These are phyloP conservation scores for Phalacrocorax brasilianus DNA, from an alignment of 2,113 vertebrate species.

Conservation along the genomic window DNA sequence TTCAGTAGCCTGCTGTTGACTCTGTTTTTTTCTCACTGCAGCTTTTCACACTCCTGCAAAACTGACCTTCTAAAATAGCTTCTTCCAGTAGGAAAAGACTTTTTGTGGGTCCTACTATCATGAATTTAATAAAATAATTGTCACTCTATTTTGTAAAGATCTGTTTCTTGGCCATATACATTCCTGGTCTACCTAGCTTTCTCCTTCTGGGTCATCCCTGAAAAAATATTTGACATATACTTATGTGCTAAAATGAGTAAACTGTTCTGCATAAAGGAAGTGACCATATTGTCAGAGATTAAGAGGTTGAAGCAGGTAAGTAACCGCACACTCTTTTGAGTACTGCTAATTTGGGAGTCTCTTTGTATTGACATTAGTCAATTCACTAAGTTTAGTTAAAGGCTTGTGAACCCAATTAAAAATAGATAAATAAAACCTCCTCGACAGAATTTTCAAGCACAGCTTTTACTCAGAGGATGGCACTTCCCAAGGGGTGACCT, in stretches of 20 bases:
- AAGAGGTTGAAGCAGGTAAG: neutral
- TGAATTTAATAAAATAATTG: neutral
- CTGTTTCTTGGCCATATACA: neutral
- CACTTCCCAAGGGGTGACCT: slow-evolving; percentile 37
- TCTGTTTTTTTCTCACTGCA: neutral
- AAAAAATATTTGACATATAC: neutral
- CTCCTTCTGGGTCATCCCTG: neutral
- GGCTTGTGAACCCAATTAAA: neutral
- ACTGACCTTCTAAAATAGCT: neutral
- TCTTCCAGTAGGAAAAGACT: neutral
- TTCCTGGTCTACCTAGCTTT: neutral
- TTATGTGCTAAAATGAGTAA: neutral
- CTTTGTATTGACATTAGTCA: neutral
- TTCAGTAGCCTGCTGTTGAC: neutral
- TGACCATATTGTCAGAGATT: neutral
- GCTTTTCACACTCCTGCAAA: neutral
- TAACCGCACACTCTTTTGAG: neutral
- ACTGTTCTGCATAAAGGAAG: neutral
- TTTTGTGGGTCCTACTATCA: neutral
- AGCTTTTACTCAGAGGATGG: neutral
- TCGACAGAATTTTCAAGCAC: neutral
- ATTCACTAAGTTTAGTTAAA: neutral
- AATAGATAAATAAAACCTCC: neutral
- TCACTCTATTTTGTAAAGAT: neutral
- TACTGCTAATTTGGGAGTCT: neutral